Conservation (phyloP, 2,797 vertebrate species). For the Avahi laniger region DNA sequence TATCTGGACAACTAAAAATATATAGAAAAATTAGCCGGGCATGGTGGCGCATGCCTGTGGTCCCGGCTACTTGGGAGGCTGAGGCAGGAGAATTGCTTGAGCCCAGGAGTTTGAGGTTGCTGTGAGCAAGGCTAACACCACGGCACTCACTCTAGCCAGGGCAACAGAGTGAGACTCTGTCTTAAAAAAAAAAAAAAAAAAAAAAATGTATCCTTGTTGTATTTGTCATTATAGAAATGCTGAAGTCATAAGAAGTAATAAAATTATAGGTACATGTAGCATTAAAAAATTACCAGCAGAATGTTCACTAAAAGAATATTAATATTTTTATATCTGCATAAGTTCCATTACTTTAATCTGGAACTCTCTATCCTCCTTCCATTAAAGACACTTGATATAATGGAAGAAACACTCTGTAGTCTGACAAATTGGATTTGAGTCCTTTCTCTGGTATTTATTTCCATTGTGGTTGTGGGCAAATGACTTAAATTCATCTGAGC, state of each 20-base stretch:
- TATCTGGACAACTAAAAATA: no score
- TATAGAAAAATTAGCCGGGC: no score
- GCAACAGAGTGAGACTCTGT: no score
- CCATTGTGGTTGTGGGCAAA: neutral
- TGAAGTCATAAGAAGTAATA: conserved; percentile 9
- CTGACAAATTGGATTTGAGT: neutral
- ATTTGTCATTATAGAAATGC: conserved; percentile 24
- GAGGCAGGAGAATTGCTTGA: no score
- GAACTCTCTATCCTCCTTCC: neutral
- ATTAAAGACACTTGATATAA: conserved; percentile 19
- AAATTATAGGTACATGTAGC: neutral
- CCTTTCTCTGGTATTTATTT: conserved; percentile 39
- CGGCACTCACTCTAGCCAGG: no score
- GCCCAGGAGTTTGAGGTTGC: no score
- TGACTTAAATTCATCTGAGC: neutral
- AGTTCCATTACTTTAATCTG: neutral
- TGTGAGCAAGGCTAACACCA: no score
- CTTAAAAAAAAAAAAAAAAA: neutral
- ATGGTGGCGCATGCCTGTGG: no score
- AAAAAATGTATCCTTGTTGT: neutral
- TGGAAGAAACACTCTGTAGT: neutral
- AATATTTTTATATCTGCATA: conserved; percentile 17
- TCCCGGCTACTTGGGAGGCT: no score
- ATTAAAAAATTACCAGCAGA: neutral
- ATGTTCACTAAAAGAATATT: neutral